phyloP scores from a whole-genome alignment of 2,888 invertebrate species.

The Dusona sp. region DNA sequence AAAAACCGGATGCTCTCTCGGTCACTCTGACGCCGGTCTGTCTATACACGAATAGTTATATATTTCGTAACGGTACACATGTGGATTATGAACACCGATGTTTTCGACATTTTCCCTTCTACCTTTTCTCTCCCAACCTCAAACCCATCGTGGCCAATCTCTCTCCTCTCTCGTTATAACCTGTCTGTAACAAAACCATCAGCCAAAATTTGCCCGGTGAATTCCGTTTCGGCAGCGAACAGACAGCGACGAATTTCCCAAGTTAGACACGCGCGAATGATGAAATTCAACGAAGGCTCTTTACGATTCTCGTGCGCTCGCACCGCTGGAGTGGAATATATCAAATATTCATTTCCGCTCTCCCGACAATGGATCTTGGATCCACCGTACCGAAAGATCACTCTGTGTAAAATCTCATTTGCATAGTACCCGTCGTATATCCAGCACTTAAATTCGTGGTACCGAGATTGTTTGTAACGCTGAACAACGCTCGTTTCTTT shows the following conservation, averaged over 20 bases:
- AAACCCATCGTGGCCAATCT: not conserved
- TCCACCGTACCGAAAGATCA: slow-evolving; percentile 29
- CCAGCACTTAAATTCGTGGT: slow-evolving; percentile 15
- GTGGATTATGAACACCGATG: slow-evolving; percentile 31
- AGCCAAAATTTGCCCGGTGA: slow-evolving; percentile 33
- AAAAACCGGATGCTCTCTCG: slow-evolving; percentile 65
- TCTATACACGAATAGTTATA: slow-evolving; percentile 15
- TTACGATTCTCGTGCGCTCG: slow-evolving; percentile 32
- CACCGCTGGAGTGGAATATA: slow-evolving; percentile 21
- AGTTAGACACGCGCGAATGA: not conserved
- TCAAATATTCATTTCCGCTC: slow-evolving; percentile 59
- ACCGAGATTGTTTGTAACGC: not conserved
- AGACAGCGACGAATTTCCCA: slow-evolving; percentile 21
- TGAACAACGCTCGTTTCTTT: not conserved
- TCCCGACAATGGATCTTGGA: slow-evolving; percentile 13
- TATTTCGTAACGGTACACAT: slow-evolving; percentile 23
- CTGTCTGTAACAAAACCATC: slow-evolving; percentile 12
- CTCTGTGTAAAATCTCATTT: slow-evolving; percentile 38
- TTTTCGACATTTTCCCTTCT: slow-evolving; percentile 66
- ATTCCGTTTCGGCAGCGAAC: slow-evolving; percentile 2
- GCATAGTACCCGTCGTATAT: slow-evolving; percentile 14
- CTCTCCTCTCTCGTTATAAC: not conserved
- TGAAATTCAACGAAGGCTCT: slow-evolving; percentile 24
- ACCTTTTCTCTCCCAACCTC: not conserved
- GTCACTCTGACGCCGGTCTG: slow-evolving; percentile 55